phyloP scores from a whole-genome alignment of 2,113 vertebrate genomes.

The Agelaius phoeniceus region DNA sequence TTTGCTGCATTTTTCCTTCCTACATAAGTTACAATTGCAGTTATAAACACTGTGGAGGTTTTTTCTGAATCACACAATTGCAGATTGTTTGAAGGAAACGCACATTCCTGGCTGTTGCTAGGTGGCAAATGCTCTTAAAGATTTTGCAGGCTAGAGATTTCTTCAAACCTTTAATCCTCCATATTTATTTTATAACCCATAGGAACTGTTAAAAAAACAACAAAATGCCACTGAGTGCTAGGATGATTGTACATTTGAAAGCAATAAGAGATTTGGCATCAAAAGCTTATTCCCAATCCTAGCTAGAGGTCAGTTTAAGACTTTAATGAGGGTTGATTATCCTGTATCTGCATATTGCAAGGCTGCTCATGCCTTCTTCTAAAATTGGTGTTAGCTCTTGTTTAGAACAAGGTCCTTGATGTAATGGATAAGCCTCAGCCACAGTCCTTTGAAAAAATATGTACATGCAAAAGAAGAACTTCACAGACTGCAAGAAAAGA shows the following conservation, averaged over 20 bases:
- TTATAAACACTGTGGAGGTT: conserved; percentile 51
- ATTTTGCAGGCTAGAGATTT: conserved; percentile 53
- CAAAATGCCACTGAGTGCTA: not conserved
- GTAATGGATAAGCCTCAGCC: not conserved
- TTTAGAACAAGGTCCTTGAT: not conserved
- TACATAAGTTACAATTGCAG: conserved; percentile 34
- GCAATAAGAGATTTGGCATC: not conserved
- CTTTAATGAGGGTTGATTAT: not conserved
- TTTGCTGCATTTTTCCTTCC: conserved; percentile 52
- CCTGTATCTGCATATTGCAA: rapidly evolving
- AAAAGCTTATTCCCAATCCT: not conserved
- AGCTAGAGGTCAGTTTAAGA: not conserved
- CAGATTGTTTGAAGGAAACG: conserved; percentile 56
- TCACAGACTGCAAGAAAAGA: not conserved
- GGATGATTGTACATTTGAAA: not conserved
- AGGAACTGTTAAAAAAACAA: not conserved
- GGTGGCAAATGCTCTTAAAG: conserved; percentile 69
- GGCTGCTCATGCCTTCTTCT: not conserved
- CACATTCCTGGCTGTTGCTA: conserved; percentile 57
- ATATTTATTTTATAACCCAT: conserved; percentile 30
- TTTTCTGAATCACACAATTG: conserved; percentile 64
- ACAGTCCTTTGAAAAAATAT: not conserved
- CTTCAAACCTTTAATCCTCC: conserved; percentile 26
- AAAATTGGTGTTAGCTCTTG: not conserved
- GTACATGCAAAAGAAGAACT: not conserved